phyloP scores from a whole-genome alignment of 2,797 vertebrate species.

The Neosilurus hyrtlii region DNA sequence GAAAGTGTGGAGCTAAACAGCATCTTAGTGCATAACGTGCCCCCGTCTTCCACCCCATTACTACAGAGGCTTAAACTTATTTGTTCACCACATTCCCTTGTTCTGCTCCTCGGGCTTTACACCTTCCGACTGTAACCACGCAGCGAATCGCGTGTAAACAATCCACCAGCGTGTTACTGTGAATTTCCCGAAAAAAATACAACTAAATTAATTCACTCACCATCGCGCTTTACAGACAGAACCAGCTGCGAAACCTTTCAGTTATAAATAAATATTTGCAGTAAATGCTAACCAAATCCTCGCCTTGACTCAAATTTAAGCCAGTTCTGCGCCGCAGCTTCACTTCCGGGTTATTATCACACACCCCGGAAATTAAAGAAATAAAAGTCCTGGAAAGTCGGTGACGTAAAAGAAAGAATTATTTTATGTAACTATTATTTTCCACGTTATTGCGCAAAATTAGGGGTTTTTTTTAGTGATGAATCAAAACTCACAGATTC shows the following conservation, averaged over 20 bases:
- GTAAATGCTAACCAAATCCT: not conserved
- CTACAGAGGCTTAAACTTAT: not conserved
- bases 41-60: not conserved
- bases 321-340: not conserved
- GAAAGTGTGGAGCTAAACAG: not conserved
- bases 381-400: conserved; percentile 17
- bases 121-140: no score
- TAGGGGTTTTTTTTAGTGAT: not conserved
- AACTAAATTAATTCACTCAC: conserved; percentile 23
- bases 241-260: not conserved
- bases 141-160: not conserved
- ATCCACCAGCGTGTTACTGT: not conserved
- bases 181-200: not conserved
- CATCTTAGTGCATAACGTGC: not conserved
- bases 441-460: no score
- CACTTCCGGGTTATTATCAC: conserved; percentile 32
- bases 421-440: no score
- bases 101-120: no score
- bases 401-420: no score
- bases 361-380: conserved; percentile 5
- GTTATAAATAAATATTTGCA: not conserved
- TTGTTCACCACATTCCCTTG: no score
- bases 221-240: conserved; percentile 21
- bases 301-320: not conserved
- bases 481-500: not conserved